Evolutionary conservation across 1,140 invertebrate species (phyloP).

Genomic region (Nasonia longicornis): DNA sequence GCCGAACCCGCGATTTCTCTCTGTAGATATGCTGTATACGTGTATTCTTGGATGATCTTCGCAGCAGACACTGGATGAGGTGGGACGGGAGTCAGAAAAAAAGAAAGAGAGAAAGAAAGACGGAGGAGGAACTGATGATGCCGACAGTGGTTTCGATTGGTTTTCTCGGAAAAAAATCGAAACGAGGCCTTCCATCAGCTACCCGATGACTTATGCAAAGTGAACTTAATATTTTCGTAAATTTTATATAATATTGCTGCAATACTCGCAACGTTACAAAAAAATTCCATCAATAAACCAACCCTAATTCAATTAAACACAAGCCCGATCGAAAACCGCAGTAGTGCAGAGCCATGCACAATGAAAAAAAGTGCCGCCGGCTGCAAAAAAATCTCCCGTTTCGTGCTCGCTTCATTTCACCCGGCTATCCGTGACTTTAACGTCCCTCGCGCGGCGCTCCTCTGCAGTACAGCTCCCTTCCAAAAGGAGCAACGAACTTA

Average conservation of each 20-base stretch:
- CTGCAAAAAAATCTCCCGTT: not conserved
- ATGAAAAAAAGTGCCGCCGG: not conserved
- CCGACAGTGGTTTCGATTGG: too few species aligned
- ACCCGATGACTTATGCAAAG: not conserved
- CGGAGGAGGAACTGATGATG: too few species aligned
- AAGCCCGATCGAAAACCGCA: not conserved
- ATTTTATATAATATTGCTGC: too few species aligned
- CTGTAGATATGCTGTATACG: too few species aligned
- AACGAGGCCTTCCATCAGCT: not conserved
- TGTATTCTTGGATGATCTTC: too few species aligned
- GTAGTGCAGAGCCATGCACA: not conserved
- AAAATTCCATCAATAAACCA: too few species aligned
- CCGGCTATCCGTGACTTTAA: not conserved
- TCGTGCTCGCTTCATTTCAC: not conserved
- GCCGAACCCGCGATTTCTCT: not conserved
- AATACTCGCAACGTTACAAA: too few species aligned
- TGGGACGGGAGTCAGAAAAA: too few species aligned
- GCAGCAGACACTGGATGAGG: too few species aligned
- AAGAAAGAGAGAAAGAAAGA: too few species aligned
- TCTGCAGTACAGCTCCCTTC: not conserved
- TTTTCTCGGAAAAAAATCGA: too few species aligned
- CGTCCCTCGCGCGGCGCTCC: not conserved
- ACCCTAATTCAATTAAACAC: not conserved
- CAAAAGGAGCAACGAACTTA: slow-evolving; percentile 11
- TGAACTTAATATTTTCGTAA: not conserved